Percentiles rank a stretch among this genome's conserved stretches.
phyloP scores from a whole-genome alignment of 2,797 vertebrate genomes.

The Schizothorax lantsangensis region DNA sequence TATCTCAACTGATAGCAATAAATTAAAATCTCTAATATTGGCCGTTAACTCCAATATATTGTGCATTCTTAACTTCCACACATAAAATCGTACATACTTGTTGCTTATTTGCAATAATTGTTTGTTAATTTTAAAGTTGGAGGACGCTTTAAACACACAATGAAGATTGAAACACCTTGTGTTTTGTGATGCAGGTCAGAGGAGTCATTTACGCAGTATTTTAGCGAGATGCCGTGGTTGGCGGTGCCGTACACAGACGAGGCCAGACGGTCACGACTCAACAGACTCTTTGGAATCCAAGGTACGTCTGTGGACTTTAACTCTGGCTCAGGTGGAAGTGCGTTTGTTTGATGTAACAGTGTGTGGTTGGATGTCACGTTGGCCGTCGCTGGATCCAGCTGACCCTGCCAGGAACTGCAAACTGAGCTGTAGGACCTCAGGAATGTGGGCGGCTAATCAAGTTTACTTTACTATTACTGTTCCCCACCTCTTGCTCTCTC shows the following conservation, averaged over 20 bases:
- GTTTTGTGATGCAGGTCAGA: conserved; percentile 83
- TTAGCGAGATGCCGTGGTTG: conserved; percentile 99
- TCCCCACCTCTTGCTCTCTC: neutral
- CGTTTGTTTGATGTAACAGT: conserved; percentile 2
- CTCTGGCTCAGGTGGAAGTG: conserved; percentile 16
- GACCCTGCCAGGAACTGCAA: conserved; percentile 40
- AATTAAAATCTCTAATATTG: neutral
- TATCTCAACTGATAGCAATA: neutral
- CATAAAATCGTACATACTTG: neutral
- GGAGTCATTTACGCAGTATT: conserved; percentile 98
- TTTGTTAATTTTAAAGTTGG: neutral
- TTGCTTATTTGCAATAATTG: neutral
- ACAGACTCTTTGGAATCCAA: conserved; percentile 97
- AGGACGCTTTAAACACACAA: neutral
- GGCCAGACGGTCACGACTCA: conserved; percentile 91
- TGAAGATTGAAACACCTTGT: neutral
- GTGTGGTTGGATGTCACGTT: conserved; percentile 35
- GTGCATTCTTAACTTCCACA: neutral
- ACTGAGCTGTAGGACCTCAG: conserved; percentile 56
- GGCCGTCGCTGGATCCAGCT: conserved; percentile 5
- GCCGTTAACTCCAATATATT: neutral
- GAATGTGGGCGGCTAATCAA: conserved; percentile 72
- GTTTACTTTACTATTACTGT: conserved; percentile 62
- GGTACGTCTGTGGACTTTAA: conserved; percentile 74
- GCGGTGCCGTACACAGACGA: conserved; percentile 93